phyloP scores from a whole-genome alignment of 2,888 invertebrate species.

The Oscheius onirici region DNA sequence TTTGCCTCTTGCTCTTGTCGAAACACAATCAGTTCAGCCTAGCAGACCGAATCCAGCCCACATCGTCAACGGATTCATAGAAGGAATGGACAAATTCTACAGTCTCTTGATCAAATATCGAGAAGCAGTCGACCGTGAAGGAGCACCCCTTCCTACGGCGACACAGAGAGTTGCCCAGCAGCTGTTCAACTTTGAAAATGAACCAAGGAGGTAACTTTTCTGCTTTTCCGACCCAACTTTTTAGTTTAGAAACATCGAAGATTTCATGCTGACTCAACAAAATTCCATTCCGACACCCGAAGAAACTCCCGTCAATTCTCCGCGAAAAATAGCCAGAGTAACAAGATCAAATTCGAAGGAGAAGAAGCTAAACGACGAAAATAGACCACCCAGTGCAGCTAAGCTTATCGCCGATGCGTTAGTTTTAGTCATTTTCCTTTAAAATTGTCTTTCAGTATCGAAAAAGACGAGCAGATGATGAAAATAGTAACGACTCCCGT shows the following conservation, averaged over 20 bases:
- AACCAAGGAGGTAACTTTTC: not conserved
- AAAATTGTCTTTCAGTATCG: not conserved
- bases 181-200: not conserved
- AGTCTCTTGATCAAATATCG: conserved; percentile 1
- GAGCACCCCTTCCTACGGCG: not conserved
- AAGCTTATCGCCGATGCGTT: not conserved
- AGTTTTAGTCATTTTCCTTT: not conserved
- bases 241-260: conserved; percentile 14
- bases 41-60: conserved; percentile 4
- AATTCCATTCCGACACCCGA: not conserved
- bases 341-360: not conserved
- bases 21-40: not conserved
- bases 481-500: not conserved
- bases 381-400: too few relatives aligned
- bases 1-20: not conserved
- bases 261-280: conserved; percentile 8
- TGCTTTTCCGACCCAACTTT: not conserved
- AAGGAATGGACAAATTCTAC: not conserved
- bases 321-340: not conserved
- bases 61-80: conserved; percentile 1
- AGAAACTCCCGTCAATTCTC: not conserved
- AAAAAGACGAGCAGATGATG: not conserved
- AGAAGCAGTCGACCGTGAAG: not conserved
- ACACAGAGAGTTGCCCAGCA: conserved; percentile 8
- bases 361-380: not conserved